Base-by-base conservation (phyloP, 2,888 invertebrate species). In the Mycalesis mineus region DNA sequence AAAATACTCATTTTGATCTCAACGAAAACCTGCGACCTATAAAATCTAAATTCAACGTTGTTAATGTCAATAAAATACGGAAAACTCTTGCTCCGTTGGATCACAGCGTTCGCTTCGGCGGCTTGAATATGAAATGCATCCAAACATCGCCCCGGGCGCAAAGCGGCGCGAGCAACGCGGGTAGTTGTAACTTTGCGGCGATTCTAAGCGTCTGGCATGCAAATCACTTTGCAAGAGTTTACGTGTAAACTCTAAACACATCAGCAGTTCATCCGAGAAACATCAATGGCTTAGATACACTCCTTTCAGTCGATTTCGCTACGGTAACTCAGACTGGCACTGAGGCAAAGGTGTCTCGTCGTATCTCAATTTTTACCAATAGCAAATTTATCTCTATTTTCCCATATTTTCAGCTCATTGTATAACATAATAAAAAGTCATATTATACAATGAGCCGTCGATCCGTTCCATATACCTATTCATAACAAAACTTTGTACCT, bases 221-320 rank as follows among this genome's bases (percentile, higher is more conserved):
- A 51, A 51, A 51, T 51, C 51, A 51, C 51, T 51, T 51, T 40
- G 51, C 40, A 51, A 51, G 40, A 51, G 51, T 51, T 51, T 51
- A 41, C 40, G 40, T 41, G 51, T 41, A n/a, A 31, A 40, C 13
- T 39, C 14, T 39, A 14, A 50, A 39, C 28, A 50, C 29, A 50
- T 39, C 29, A 8, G 14, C 50, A 14, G 28, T 15, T 50, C 14
- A 50, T 50, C 50, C 45, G n/a, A 31, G 45, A 1, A 14, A 36
- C 11, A 36, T 36, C 4, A 9, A 36, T 36, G 9, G 9, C 2
- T 22, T 22, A 22, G 3, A 22, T 22, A 22, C 22, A 5, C 22
- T 22, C 22, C 22, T 22, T 22, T 22, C 5, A 22, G n/a, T n/a
- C n/a, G n/a, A n/a, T n/a, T n/a, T n/a, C n/a, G n/a, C n/a, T n/a